Base-by-base conservation (phyloP, 2,113 vertebrate species). In the Chaenocephalus aceratus region DNA sequence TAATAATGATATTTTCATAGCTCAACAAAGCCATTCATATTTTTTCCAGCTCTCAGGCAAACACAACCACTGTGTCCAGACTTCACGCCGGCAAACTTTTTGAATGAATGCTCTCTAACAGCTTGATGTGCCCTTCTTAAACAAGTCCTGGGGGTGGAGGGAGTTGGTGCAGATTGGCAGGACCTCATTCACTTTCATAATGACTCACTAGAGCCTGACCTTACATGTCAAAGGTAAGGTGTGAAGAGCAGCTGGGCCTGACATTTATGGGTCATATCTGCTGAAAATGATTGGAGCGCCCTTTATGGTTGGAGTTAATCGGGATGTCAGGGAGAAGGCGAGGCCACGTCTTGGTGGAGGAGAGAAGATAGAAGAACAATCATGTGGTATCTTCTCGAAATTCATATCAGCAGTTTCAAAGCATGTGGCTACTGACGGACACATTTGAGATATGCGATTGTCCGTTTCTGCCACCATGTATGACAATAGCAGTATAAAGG, bases 181-280 rank as follows among this genome's bases (percentile, higher is more conserved):
- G 44, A 65, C 26, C 45, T 44, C 49, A 75, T 77, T 61, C 13
- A 1, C 34, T 76, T 82, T 72, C 12, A 44, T 61, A 64, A 79
- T 71, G 66, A 58, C 80, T 85, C 65, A 76, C 46, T 18, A 2
- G 23, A 72, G 44, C 2, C 44, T 67, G 88, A 75, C 86, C 74
- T 88, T 60, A 23, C 21, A 56, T 46, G 81, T 70, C 71, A 82
- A 61, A 82, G 79, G 77, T 81, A 70, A 73, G 73, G 76, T 13
- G 69, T 62, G 71, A 67, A 51, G 64, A 45, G 53, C 75, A 59
- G 77, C 0, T 52, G 59, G 69, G 72, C 30, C 2, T 70, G 88
- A 86, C 70, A 77, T 85, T 81, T 75, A 60, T 72, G 77, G 83
- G 84, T 83, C 65, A 69, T 49, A 48, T 62, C 82, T 75, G 75